phyloP scores from a whole-genome alignment of 2,113 vertebrate genomes.

The Trematocara unimaculatum region DNA sequence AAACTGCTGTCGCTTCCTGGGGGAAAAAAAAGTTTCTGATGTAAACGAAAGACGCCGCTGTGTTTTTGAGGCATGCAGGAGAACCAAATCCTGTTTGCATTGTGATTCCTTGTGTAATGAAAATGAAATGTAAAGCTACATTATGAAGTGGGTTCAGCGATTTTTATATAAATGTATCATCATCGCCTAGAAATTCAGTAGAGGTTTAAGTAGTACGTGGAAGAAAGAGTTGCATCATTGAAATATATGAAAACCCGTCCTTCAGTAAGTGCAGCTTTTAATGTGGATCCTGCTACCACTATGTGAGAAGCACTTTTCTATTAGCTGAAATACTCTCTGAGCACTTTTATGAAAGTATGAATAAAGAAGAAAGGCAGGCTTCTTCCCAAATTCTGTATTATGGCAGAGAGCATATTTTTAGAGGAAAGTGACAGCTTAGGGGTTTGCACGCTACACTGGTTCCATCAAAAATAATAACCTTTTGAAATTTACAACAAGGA shows the following conservation, averaged over 20 bases:
- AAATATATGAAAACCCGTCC: not conserved
- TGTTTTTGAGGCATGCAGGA: not conserved
- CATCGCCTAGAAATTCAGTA: not conserved
- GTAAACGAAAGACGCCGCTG: not conserved
- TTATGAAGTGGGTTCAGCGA: not conserved
- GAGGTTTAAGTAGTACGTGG: not conserved
- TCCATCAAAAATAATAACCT: conserved; percentile 42
- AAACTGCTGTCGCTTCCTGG: conserved; percentile 37
- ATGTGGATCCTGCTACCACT: not conserved
- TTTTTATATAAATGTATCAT: not conserved
- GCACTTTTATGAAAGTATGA: conserved; percentile 14
- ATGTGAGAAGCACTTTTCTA: not conserved
- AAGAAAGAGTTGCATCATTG: not conserved
- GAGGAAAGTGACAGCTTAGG: conserved; percentile 19
- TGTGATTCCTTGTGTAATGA: not conserved
- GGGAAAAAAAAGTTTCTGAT: not conserved
- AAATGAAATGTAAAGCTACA: not conserved
- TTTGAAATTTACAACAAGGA: conserved; percentile 31
- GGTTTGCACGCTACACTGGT: conserved; percentile 31
- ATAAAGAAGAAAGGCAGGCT: conserved; percentile 8
- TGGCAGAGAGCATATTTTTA: conserved; percentile 31
- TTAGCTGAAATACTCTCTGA: conserved; percentile 5
- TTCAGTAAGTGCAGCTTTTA: not conserved
- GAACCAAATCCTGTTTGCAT: not conserved
- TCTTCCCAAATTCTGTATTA: not conserved